Evolutionary conservation across 2,888 invertebrate genomes (phyloP), one percentile per base, ranked within the genome.

Genomic region (Torymus aiolomorphi): DNA sequence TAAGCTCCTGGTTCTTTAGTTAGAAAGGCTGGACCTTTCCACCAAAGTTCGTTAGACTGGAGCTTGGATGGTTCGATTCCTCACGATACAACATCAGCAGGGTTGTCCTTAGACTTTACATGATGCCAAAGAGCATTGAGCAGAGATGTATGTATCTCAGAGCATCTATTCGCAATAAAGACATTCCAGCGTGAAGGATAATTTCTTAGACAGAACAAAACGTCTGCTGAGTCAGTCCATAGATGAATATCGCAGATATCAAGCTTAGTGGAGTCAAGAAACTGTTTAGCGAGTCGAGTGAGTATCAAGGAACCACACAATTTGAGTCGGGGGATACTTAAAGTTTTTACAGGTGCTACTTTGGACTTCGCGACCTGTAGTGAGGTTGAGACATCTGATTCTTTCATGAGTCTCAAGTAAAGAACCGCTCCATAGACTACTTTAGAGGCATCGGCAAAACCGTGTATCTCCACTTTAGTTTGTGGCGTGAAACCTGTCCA

Each of bases 291-390:
- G n/a, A n/a, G n/a, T n/a, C n/a, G n/a, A n/a, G n/a, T n/a, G n/a
- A n/a, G n/a, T n/a, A n/a, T n/a, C n/a, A n/a, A n/a, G n/a, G n/a
- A n/a, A n/a, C n/a, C n/a, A n/a, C n/a, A 80, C 3, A 84, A 59
- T 54, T 84, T 83, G 1, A 83, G 54, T 61, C 84, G n/a, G 2
- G 84, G 80, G 24, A 83, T 24, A 0, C 72, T 66, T 10, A 67
- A n/a, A 2, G 14, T 54, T 24, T 76, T 78, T 16, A 78, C 42
- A 4, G 78, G 78, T 2, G 80, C 76, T 0, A 78, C 80, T 8
- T 73, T 54, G 1, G 78, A 80, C 57, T 82, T 57, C 2, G 16
- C 57, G n/a, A 57, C 5, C 16, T 57, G n/a, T n/a, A 57, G 16
- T n/a, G 16, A 57, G 1, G 8, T 57, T 13, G 16, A 8, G 16